A percentile compares a stretch with the other conserved stretches of the same genome.
Conservation (phyloP, 2,797 vertebrate species). For the Brachyalestes nurse region DNA sequence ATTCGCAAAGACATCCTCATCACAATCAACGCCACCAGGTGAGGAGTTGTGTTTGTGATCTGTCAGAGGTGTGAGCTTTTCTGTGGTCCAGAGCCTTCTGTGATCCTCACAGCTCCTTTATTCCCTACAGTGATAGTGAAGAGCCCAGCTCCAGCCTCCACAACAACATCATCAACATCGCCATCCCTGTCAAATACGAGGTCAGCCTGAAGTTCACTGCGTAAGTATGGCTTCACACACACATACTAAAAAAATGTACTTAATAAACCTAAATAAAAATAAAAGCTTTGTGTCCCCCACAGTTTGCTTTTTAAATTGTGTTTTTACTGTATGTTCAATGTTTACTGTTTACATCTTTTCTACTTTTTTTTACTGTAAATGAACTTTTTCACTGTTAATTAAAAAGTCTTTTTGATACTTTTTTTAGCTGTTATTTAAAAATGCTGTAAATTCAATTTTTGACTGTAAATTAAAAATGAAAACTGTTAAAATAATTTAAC, state of each 20-base stretch:
- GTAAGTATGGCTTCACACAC: constrained; percentile 74
- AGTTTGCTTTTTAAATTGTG: not conserved
- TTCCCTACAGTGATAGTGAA: constrained; percentile 88
- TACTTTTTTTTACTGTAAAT: no score
- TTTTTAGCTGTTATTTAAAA: no score
- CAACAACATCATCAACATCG: constrained; percentile 84
- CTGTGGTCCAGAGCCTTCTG: not conserved
- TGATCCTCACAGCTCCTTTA: not conserved
- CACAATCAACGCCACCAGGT: constrained; percentile 88
- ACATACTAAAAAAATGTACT: not conserved
- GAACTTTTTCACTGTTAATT: no score
- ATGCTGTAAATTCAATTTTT: no score
- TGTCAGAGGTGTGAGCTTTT: not conserved
- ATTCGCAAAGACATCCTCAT: constrained; percentile 83
- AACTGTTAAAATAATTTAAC: not conserved
- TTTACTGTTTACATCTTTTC: no score
- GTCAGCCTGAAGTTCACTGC: constrained; percentile 84
- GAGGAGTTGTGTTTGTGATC: constrained; percentile 55
- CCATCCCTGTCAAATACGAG: constrained; percentile 89
- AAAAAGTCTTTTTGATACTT: no score
- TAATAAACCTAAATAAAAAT: no score
- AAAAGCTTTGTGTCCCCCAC: no score
- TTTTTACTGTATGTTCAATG: no score
- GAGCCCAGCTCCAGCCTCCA: constrained; percentile 76
- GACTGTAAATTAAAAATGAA: no score